Evolutionary conservation across 2,113 vertebrate species (phyloP).

Genomic region (Sigmodon hispidus): DNA sequence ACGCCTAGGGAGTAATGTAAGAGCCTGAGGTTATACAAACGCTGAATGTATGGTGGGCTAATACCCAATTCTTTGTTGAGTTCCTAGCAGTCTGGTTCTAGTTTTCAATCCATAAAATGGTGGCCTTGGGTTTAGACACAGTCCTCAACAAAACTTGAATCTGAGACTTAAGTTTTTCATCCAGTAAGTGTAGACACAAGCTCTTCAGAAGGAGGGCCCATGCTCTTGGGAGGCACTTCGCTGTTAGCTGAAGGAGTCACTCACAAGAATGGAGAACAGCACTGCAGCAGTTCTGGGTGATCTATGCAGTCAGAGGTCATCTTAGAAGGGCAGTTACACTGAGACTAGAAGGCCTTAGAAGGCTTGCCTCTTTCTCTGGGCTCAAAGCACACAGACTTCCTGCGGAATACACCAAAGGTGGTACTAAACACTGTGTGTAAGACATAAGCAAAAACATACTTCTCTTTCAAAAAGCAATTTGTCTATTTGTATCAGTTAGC

Average conservation of each 20-base stretch:
- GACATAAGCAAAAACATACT: not conserved
- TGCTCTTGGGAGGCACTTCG: not conserved
- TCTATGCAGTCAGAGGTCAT: not conserved
- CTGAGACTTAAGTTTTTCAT: not conserved
- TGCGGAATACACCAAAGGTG: not conserved
- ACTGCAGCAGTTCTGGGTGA: not conserved
- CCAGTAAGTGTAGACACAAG: not conserved
- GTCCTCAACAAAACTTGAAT: not conserved
- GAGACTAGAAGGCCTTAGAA: not conserved
- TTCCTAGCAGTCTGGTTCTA: slow-evolving; percentile 5
- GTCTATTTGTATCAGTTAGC: not conserved
- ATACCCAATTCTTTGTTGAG: not conserved
- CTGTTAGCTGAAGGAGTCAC: not conserved
- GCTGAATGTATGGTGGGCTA: not conserved
- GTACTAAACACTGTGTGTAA: not conserved
- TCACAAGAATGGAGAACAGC: not conserved
- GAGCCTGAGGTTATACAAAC: not conserved
- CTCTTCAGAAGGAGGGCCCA: not conserved
- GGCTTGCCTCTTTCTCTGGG: not conserved
- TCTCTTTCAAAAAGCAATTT: slow-evolving; percentile 44
- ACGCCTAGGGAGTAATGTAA: not conserved
- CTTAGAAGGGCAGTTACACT: not conserved
- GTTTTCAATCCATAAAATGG: slow-evolving; percentile 45
- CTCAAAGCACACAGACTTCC: not conserved
- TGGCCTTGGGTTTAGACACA: not conserved